phyloP scores from a whole-genome alignment of 1,140 invertebrate species.

The Luehdorfia chinensis region DNA sequence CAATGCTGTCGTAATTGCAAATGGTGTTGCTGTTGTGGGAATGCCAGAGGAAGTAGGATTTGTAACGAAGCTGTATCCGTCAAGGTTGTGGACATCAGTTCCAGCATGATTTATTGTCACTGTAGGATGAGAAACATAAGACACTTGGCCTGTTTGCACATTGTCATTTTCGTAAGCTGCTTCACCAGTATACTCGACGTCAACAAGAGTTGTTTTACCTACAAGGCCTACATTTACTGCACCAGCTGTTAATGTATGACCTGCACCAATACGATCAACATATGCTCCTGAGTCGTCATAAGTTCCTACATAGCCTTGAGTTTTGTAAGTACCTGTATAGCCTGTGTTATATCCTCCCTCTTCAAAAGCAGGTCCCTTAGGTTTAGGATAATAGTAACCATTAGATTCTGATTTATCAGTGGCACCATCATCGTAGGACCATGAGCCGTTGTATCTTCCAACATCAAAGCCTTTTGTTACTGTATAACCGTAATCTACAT shows the following conservation, averaged over 20 bases:
- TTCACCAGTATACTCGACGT: slow-evolving; percentile 45
- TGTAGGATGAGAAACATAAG: slow-evolving; percentile 40
- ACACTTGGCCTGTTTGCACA: slow-evolving; percentile 31
- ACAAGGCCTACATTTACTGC: slow-evolving; percentile 71
- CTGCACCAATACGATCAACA: slow-evolving; percentile 46
- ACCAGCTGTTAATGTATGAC: slow-evolving; percentile 67
- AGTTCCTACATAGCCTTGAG: slow-evolving; percentile 39
- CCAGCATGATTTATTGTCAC: slow-evolving; percentile 60
- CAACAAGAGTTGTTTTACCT: slow-evolving; percentile 70
- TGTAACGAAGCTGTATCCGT: slow-evolving; percentile 49
- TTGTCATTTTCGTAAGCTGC: slow-evolving; percentile 31
- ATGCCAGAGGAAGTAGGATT: slow-evolving; percentile 58
- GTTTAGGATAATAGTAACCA: slow-evolving; percentile 38
- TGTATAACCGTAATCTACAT: slow-evolving; percentile 41
- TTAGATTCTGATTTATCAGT: slow-evolving; percentile 15
- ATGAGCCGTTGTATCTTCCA: slow-evolving; percentile 28
- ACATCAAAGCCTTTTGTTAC: slow-evolving; percentile 27
- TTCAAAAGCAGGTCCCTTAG: slow-evolving; percentile 8
- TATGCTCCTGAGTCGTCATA: slow-evolving; percentile 47
- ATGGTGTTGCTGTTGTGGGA: slow-evolving; percentile 59
- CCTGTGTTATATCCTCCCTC: slow-evolving; percentile 35
- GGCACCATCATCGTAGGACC: slow-evolving; percentile 18
- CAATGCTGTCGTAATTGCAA: slow-evolving; percentile 52
- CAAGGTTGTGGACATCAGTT: slow-evolving; percentile 42
- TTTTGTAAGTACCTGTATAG: slow-evolving; percentile 36